phyloP scores from a whole-genome alignment of 2,113 vertebrate genomes.

The Ceyx cyanopectus region DNA sequence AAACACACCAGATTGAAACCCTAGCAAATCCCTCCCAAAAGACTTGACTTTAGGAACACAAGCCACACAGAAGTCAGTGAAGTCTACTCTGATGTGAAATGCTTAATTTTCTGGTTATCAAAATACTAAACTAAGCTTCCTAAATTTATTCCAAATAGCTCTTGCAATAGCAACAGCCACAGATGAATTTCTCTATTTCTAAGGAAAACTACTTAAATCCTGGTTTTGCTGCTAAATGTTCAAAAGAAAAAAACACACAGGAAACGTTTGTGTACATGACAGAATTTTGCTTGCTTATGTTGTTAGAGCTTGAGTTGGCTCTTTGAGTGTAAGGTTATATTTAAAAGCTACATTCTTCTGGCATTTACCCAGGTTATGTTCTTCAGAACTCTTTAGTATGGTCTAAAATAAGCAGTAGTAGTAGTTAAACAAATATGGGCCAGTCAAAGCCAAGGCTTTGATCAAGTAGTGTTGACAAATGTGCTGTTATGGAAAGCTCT shows the following conservation, averaged over 20 bases:
- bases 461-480: background rate
- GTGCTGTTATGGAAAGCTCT: background rate
- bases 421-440: slow-evolving; percentile 16
- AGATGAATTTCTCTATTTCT: slow-evolving; percentile 30
- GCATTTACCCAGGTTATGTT: background rate
- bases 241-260: background rate
- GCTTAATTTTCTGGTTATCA: background rate
- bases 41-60: background rate
- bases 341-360: slow-evolving; percentile 19
- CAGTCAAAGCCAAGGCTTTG: background rate
- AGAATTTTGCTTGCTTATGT: background rate
- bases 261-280: background rate
- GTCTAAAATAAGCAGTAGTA: slow-evolving; percentile 22
- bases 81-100: background rate
- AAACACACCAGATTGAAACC: background rate
- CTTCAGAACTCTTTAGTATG: background rate
- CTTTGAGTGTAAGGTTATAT: slow-evolving; percentile 14
- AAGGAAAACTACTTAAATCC: slow-evolving; percentile 5
- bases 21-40: background rate
- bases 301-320: background rate
- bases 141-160: background rate
- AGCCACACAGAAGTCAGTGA: background rate
- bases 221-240: background rate
- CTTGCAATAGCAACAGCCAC: background rate
- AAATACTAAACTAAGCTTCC: background rate